Evolutionary conservation across 37 sponge, comb jelly and placozoan species (phyloP).

Genomic region (Petrosia ficiformis): DNA sequence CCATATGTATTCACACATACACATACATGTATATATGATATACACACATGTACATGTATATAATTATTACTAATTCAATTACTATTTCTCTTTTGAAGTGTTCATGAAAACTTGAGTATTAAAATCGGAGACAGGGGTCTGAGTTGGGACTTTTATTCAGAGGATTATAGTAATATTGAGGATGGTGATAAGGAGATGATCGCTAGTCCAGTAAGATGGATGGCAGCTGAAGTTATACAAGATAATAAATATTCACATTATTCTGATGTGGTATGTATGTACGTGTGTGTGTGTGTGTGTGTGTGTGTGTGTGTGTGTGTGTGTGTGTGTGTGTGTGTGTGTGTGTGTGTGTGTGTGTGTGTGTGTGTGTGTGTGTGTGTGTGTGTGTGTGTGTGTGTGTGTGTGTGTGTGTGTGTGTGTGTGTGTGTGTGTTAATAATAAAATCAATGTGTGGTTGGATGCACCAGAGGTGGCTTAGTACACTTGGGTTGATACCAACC

Average conservation of each 20-base stretch:
- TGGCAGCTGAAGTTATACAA: slow-evolving; percentile 61
- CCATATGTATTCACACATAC: too few species aligned
- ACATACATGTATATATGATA: too few species aligned
- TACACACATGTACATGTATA: neutral
- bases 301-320: neutral
- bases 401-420: too few species aligned
- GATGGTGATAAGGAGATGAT: slow-evolving; percentile 35
- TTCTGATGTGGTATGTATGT: slow-evolving; percentile 76
- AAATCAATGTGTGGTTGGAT: too few species aligned
- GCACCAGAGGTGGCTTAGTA: too few species aligned
- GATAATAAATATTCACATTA: slow-evolving; percentile 55
- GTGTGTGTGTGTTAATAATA: too few species aligned
- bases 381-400: too few species aligned
- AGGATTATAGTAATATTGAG: slow-evolving; percentile 59
- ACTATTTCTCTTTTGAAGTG: slow-evolving; percentile 25
- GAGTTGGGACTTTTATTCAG: slow-evolving; percentile 81
- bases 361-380: too few species aligned
- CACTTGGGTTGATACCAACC: too few species aligned
- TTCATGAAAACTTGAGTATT: slow-evolving; percentile 71
- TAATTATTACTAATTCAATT: slow-evolving; percentile 4
- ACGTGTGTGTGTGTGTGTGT: neutral
- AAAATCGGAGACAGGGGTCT: slow-evolving; percentile 73
- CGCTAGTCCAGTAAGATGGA: slow-evolving; percentile 76
- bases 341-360: too few species aligned
- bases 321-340: too few species aligned